Percentiles rank a stretch among this genome's conserved stretches.
These are phyloP conservation scores for Urosaurus nigricauda DNA, from an alignment of 2,797 vertebrate species.

Conservation along the genomic window DNA sequence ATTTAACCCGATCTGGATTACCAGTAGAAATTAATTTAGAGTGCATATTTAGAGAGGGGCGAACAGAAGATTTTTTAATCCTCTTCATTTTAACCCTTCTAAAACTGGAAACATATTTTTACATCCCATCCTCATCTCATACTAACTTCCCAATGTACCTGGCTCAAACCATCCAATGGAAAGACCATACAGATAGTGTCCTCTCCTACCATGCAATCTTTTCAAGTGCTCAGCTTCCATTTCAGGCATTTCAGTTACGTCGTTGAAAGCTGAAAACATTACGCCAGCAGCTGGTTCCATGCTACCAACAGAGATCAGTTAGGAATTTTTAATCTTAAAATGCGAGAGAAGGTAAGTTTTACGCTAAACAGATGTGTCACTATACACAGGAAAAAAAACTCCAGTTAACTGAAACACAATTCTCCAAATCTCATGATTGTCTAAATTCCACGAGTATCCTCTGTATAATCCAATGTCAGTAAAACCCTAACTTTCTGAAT, in stretches of 20 bases:
- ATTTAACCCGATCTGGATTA: constrained; percentile 87
- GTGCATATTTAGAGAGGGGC: constrained; percentile 74
- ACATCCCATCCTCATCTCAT: constrained; percentile 44
- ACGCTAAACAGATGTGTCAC: constrained; percentile 23
- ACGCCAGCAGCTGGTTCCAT: constrained; percentile 30
- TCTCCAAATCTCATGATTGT: constrained; percentile 17
- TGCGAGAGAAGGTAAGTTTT: constrained; percentile 23
- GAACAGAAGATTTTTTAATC: constrained; percentile 65
- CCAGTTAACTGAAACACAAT: constrained; percentile 29
- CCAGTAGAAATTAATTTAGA: constrained; percentile 86
- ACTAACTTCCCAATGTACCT: constrained; percentile 9
- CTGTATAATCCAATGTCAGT: constrained; percentile 31
- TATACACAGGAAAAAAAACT: constrained; percentile 8
- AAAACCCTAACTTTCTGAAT: constrained; percentile 16
- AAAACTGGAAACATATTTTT: constrained; percentile 43
- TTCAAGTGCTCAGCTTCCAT: constrained; percentile 37
- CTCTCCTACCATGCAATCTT: constrained; percentile 46
- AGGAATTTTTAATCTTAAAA: constrained; percentile 43
- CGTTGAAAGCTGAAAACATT: constrained; percentile 33
- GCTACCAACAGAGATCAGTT: constrained; percentile 30
- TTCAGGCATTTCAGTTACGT: constrained; percentile 27
- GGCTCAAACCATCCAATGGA: neutral
- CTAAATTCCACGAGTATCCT: constrained; percentile 39
- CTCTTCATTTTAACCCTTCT: constrained; percentile 59
- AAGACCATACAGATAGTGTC: neutral